phyloP scores from a whole-genome alignment of 2,888 invertebrate genomes.

The Rhabditophanes sp. region DNA sequence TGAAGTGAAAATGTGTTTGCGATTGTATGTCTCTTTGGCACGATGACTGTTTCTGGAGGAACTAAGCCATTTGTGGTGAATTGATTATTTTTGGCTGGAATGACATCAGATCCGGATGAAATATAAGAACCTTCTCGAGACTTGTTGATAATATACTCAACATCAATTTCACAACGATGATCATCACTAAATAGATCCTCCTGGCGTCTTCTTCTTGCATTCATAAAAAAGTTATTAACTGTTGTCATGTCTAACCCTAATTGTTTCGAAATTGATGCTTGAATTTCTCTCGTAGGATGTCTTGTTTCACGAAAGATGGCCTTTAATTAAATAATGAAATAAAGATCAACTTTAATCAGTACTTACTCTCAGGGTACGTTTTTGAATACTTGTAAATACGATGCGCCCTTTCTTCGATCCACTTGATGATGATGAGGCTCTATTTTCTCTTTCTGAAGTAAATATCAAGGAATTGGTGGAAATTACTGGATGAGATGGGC shows the following conservation, averaged over 20 bases:
- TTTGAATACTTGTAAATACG: constrained; percentile 99
- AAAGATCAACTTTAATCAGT: constrained; percentile 1
- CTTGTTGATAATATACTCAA: no score
- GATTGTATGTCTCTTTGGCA: no score
- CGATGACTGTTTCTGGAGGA: no score
- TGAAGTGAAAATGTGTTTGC: no score
- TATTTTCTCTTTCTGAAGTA: constrained; percentile 93
- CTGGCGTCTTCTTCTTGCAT: constrained; percentile 70
- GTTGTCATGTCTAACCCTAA: constrained; percentile 39
- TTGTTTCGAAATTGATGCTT: constrained; percentile 40
- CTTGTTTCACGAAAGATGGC: constrained; percentile 43
- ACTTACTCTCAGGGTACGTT: constrained; percentile 69
- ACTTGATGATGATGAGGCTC: constrained; percentile 47
- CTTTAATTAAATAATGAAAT: constrained; percentile 11
- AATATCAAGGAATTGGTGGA: no score
- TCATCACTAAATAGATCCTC: constrained; percentile 90
- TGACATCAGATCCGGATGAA: no score
- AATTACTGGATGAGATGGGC: no score
- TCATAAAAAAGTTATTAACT: constrained; percentile 95
- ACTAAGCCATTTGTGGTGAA: no score
- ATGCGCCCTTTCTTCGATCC: constrained; percentile 91
- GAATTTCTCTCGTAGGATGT: constrained; percentile 41
- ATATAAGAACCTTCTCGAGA: no score
- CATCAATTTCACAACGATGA: no score
- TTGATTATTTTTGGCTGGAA: no score